These are phyloP conservation scores for Colletes gigas DNA, from an alignment of 1,140 invertebrate species.

Conservation along the genomic window DNA sequence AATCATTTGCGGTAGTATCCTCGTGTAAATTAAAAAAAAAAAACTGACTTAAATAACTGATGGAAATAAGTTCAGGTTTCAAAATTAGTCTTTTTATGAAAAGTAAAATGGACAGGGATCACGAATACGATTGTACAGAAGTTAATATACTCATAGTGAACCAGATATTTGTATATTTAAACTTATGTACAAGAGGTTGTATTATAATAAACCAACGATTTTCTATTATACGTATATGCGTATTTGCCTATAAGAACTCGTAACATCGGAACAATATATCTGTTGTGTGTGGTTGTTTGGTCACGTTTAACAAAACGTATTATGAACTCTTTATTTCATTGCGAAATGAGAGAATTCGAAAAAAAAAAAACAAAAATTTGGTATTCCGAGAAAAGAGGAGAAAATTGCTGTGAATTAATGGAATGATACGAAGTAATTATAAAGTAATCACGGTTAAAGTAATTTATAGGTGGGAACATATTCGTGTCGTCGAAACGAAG, in stretches of 20 bases:
- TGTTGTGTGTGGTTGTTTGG: not conserved
- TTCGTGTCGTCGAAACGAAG: not conserved
- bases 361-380: not conserved
- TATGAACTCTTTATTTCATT: conserved; percentile 10
- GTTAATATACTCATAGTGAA: conserved; percentile 23
- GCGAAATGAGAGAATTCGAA: not conserved
- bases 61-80: not conserved
- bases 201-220: conserved; percentile 41
- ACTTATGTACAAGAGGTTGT: conserved; percentile 44
- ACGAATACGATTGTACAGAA: not conserved
- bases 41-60: not conserved
- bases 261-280: conserved; percentile 35
- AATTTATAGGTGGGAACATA: not conserved
- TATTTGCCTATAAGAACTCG: conserved; percentile 38
- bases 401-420: not conserved
- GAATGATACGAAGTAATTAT: not conserved
- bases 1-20: not conserved
- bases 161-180: conserved; percentile 36
- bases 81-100: not conserved
- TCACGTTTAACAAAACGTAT: conserved; percentile 21
- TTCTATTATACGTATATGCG: conserved; percentile 39
- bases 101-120: not conserved
- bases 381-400: not conserved
- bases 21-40: not conserved
- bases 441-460: not conserved